A percentile compares a stretch with the other conserved stretches of the same genome.
Conservation (phyloP, 2,113 vertebrate species). For the Colinus virginianus region DNA sequence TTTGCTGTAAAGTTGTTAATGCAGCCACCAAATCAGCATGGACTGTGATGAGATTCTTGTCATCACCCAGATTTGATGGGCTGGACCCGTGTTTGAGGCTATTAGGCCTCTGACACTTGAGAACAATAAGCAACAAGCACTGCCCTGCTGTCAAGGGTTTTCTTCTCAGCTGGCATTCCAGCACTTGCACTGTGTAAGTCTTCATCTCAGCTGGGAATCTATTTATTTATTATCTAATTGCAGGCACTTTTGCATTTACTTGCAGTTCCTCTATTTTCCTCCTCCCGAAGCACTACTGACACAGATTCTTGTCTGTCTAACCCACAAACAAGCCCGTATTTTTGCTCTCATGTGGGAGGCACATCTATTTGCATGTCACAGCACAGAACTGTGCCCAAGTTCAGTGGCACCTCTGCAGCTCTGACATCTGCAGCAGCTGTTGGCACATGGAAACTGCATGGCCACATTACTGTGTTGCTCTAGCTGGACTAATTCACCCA, state of each 20-base stretch:
- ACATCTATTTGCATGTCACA: neutral
- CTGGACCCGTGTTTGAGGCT: neutral
- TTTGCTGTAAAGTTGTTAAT: neutral
- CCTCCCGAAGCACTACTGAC: neutral
- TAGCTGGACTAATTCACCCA: neutral
- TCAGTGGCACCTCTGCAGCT: neutral
- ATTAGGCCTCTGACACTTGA: neutral
- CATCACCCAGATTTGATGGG: neutral
- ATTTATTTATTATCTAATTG: neutral
- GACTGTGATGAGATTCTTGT: neutral
- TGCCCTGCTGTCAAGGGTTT: neutral
- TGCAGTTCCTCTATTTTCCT: neutral
- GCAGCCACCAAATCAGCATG: neutral
- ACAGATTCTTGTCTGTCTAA: neutral
- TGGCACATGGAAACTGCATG: neutral
- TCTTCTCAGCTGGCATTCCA: neutral
- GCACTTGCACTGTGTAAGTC: neutral
- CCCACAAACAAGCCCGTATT: neutral
- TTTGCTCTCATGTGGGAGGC: neutral
- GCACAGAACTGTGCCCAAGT: rapidly evolving
- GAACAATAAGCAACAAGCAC: neutral
- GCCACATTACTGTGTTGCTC: neutral
- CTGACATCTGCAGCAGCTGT: rapidly evolving
- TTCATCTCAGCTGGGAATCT: rapidly evolving
- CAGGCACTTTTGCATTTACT: neutral